phyloP scores from a whole-genome alignment of 2,888 invertebrate genomes.

The Polietes domitor region DNA sequence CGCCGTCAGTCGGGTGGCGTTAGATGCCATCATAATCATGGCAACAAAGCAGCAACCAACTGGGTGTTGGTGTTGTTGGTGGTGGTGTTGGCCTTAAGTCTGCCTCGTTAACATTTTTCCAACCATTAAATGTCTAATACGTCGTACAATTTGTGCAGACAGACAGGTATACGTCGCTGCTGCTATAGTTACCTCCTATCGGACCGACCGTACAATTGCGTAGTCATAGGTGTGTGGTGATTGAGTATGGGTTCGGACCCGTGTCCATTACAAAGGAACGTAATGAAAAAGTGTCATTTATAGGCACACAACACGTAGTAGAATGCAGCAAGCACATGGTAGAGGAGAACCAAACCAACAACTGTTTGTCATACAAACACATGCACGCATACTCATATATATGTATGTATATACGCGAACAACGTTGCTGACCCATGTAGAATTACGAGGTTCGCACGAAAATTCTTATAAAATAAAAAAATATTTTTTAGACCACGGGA shows the following conservation, averaged over 20 bases:
- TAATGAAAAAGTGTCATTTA: conserved; percentile 25
- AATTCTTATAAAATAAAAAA: no score
- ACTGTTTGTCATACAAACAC: conserved; percentile 7
- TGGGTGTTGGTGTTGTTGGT: not conserved
- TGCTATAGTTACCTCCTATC: conserved; percentile 50
- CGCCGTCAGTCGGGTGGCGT: conserved; percentile 10
- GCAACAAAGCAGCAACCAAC: conserved; percentile 18
- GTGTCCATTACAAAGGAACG: conserved; percentile 10
- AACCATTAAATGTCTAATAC: conserved; percentile 19
- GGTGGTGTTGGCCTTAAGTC: not conserved
- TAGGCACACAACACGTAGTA: conserved; percentile 29
- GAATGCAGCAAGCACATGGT: no score
- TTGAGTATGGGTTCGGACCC: not conserved
- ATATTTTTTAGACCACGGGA: no score
- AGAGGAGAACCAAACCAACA: not conserved
- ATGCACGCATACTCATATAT: no score
- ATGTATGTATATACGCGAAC: not conserved
- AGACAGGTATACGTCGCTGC: conserved; percentile 31
- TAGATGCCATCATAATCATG: conserved; percentile 44
- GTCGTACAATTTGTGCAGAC: no score
- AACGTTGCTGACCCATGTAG: not conserved
- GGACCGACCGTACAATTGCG: conserved; percentile 37
- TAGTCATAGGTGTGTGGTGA: not conserved
- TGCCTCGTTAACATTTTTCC: conserved; percentile 3
- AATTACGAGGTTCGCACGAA: not conserved